Evolutionary conservation across 2,888 invertebrate genomes (phyloP), one percentile per base, ranked within the genome.

Genomic region (Andrena chrysosceles): DNA sequence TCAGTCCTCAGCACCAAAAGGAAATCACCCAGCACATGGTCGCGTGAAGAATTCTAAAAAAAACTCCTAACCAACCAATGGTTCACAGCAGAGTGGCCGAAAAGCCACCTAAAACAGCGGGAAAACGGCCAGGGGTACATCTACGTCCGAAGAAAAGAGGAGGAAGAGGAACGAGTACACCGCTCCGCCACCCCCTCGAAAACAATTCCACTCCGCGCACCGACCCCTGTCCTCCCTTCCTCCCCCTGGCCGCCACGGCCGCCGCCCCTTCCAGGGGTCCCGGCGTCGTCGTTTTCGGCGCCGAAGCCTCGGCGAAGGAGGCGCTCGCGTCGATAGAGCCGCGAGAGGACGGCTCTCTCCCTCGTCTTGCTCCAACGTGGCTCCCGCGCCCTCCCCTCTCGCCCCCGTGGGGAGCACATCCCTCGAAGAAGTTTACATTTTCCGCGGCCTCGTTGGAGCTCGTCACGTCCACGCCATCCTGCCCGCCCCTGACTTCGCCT

Each of bases 311-410:
- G 81, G 85, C 83, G 85, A 83, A 86, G 84, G 86, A 91, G 92
- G 94, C 94, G 94, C 94, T 93, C 93, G 93, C 93, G 94, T 93
- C 94, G 94, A 92, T 93, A 93, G 93, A 92, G 86, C 92, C 92
- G 90, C 91, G 93, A 88, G 89, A 89, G 89, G 72, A 81, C 74
- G 70, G 42, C 67, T 73, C 70, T 66, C 80, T 80, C 80, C 80
- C 76, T 64, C 73, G 26, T 72, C 76, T 80, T 77, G 80, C 84
- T 66, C 72, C 62, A 72, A 76, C 81, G 62, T 69, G 31, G 54
- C 75, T 76, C 56, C 29, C 73, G 35, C 64, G 48, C 69, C 52
- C 79, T 70, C 78, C 54, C 63, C 74, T 72, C 81, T 73, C 77
- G 35, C 66, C 42, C 59, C 54, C 7, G 0, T 23, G 13, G n/a